phyloP scores from a whole-genome alignment of 2,888 invertebrate genomes.

The Sceliomorpha sp. region DNA sequence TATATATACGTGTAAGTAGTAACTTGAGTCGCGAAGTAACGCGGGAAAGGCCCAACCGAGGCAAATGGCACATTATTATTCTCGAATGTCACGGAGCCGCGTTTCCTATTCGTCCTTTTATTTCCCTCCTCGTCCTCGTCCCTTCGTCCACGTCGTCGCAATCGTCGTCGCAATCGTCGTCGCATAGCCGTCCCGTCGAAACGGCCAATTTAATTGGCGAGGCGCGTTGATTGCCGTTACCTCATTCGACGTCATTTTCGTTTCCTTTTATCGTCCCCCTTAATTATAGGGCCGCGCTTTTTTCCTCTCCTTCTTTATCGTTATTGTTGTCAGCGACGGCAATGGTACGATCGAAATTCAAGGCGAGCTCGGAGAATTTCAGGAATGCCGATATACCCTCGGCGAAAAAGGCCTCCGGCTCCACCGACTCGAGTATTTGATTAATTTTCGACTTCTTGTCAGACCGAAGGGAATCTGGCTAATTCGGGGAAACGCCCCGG shows the following conservation, averaged over 20 bases:
- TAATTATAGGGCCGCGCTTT: no score
- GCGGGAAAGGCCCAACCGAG: no score
- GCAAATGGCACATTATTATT: conserved; percentile 39
- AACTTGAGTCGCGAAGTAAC: conserved; percentile 36
- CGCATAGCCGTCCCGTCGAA: no score
- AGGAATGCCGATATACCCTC: conserved; percentile 46
- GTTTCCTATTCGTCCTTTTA: neutral
- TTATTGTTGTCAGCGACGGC: conserved; percentile 13
- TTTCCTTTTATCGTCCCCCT: no score
- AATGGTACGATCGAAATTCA: conserved; percentile 52
- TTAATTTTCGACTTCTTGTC: conserved; percentile 53
- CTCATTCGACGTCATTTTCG: no score
- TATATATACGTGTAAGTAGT: conserved; percentile 29
- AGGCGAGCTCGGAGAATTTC: conserved; percentile 45
- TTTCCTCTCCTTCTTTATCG: neutral
- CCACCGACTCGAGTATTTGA: conserved; percentile 47
- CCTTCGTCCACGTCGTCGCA: no score
- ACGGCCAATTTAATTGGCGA: no score
- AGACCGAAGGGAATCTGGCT: conserved; percentile 33
- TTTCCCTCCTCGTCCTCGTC: neutral
- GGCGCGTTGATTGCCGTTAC: no score
- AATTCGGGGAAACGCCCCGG: conserved; percentile 41
- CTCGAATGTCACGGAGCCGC: conserved; percentile 20
- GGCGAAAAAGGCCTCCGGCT: conserved; percentile 50
- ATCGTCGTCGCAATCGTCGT: no score